Evolutionary conservation across 2,797 vertebrate genomes (phyloP).

Genomic region (Acipenser oxyrinchus): DNA sequence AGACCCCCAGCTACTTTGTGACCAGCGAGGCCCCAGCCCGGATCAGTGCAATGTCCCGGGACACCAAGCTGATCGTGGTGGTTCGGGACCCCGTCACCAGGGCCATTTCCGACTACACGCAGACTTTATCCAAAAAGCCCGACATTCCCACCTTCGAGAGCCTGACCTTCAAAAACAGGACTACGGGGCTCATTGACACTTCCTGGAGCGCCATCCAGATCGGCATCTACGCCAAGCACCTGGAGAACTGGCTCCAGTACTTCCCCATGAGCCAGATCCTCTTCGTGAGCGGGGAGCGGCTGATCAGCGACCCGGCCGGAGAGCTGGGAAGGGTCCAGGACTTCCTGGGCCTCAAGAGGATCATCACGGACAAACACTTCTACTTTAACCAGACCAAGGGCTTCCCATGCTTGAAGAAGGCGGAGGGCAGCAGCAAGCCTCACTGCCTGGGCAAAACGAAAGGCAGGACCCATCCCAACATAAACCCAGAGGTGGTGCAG

Average conservation of each 20-base stretch:
- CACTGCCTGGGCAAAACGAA: slow-evolving; percentile 78
- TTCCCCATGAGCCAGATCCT: slow-evolving; percentile 72
- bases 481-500: slow-evolving; percentile 62
- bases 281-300: slow-evolving; percentile 68
- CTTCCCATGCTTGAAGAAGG: slow-evolving; percentile 74
- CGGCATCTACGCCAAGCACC: slow-evolving; percentile 76
- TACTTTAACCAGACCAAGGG: slow-evolving; percentile 77
- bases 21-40: slow-evolving; percentile 44
- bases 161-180: slow-evolving; percentile 74
- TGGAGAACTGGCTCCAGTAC: slow-evolving; percentile 76
- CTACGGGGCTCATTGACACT: slow-evolving; percentile 70
- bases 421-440: slow-evolving; percentile 73
- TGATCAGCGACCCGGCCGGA: slow-evolving; percentile 70
- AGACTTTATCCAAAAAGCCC: slow-evolving; percentile 68
- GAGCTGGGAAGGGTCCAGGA: slow-evolving; percentile 73
- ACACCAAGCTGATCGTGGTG: slow-evolving; percentile 50
- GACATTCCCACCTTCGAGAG: slow-evolving; percentile 70
- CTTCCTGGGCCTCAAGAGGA: slow-evolving; percentile 71
- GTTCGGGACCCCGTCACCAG: slow-evolving; percentile 49
- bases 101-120: slow-evolving; percentile 50
- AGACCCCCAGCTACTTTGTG: slow-evolving; percentile 55
- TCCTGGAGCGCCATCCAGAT: slow-evolving; percentile 75
- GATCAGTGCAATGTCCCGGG: slow-evolving; percentile 45
- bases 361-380: slow-evolving; percentile 79
- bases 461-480: slow-evolving; percentile 69